Conservation (phyloP, 2,888 invertebrate genomes). For the Heterodera filipjevi region DNA sequence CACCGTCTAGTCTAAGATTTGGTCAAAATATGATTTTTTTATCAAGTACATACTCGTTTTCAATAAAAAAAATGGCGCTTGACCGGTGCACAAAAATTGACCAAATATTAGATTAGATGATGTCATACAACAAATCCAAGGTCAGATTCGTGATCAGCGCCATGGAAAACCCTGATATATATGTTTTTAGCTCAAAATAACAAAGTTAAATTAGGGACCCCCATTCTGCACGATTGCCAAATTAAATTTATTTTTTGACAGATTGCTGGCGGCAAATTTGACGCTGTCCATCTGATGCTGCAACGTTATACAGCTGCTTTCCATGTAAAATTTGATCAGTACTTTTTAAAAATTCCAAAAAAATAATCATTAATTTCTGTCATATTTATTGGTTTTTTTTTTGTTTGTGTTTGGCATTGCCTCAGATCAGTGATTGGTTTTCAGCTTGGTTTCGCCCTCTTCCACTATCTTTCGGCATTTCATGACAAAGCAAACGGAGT, state of each 20-base stretch:
- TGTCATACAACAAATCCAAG: too few relatives aligned
- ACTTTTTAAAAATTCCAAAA: too few relatives aligned
- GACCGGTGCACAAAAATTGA: too few relatives aligned
- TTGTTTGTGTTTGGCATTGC: constrained; percentile 20
- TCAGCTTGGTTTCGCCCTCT: constrained; percentile 24
- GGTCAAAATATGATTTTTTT: too few relatives aligned
- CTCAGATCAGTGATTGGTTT: background rate
- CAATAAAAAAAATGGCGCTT: too few relatives aligned
- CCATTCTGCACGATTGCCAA: background rate
- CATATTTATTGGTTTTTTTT: constrained; percentile 19
- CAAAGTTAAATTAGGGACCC: background rate
- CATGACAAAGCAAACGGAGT: constrained; percentile 19
- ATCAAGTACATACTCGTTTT: too few relatives aligned
- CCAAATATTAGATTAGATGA: too few relatives aligned
- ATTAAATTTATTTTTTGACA: background rate
- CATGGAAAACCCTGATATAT: too few relatives aligned
- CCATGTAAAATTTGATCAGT: constrained; percentile 46
- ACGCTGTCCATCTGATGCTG: constrained; percentile 47
- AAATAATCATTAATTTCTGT: background rate
- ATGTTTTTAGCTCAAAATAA: too few relatives aligned
- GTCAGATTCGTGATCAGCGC: too few relatives aligned
- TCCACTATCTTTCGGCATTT: constrained; percentile 6
- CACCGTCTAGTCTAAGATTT: too few relatives aligned
- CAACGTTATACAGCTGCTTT: constrained; percentile 52
- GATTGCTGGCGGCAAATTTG: constrained; percentile 43